Conservation (phyloP, 2,888 invertebrate genomes). For the Lacanobia oleracea region DNA sequence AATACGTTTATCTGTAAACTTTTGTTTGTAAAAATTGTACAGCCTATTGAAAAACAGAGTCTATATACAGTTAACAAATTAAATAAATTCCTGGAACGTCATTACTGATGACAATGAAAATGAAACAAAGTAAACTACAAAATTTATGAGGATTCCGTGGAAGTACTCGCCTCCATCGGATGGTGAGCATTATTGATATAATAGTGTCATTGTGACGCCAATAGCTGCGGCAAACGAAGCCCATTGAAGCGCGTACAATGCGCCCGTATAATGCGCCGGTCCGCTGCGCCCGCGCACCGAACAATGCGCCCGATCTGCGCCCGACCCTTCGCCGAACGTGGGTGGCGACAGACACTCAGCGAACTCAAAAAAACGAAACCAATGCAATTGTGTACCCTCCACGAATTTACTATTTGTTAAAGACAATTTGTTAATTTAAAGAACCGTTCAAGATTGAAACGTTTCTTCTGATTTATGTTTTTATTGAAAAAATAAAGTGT, state of each 20-base stretch:
- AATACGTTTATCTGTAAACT: neutral
- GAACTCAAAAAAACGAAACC: constrained; percentile 82
- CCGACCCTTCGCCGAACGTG: constrained; percentile 85
- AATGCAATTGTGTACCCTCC: constrained; percentile 71
- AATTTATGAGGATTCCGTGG: constrained; percentile 86
- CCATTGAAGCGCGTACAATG: constrained; percentile 89
- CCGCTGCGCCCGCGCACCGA: constrained; percentile 81
- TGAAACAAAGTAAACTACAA: constrained; percentile 78
- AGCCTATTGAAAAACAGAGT: constrained; percentile 6
- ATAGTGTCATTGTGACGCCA: constrained; percentile 88
- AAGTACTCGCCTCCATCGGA: constrained; percentile 79
- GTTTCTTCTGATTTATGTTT: constrained; percentile 46
- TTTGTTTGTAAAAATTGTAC: constrained; percentile 33
- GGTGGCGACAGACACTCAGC: constrained; percentile 79
- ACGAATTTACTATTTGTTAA: constrained; percentile 64
- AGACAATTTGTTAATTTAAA: constrained; percentile 55
- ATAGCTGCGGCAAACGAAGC: constrained; percentile 86
- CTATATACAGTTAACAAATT: constrained; percentile 44
- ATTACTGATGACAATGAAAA: constrained; percentile 66
- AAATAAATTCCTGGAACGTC: constrained; percentile 62
- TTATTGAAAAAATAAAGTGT: constrained; percentile 55
- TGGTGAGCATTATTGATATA: constrained; percentile 86
- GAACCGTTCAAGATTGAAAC: constrained; percentile 51
- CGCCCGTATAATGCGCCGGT: constrained; percentile 87
- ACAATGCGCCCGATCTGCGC: constrained; percentile 83